A percentile compares a stretch with the other conserved stretches of the same genome.
phyloP scores from a whole-genome alignment of 2,113 vertebrate genomes.

The Stigmatopora argus region DNA sequence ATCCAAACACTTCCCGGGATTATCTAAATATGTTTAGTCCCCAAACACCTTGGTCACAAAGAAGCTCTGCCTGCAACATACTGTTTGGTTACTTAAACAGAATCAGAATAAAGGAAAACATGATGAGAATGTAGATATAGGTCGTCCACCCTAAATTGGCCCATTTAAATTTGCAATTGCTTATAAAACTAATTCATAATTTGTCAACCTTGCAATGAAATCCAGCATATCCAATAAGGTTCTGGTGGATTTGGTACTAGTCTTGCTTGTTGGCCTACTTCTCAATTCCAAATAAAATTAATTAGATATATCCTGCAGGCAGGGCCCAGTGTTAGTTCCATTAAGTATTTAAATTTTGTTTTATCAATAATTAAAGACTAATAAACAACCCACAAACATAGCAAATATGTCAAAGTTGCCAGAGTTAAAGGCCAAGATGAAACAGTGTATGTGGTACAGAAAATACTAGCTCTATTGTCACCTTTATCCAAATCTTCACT shows the following conservation, averaged over 20 bases:
- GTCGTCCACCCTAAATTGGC: constrained; percentile 5
- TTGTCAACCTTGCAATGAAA: too few species aligned
- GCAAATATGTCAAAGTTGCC: too few species aligned
- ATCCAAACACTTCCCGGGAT: constrained; percentile 41
- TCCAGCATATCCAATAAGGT: too few species aligned
- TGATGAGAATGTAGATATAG: constrained; percentile 30
- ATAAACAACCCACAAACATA: too few species aligned
- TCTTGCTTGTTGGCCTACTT: constrained; percentile 2
- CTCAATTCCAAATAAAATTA: constrained; percentile 15
- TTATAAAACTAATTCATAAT: too few species aligned
- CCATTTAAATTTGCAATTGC: too few species aligned
- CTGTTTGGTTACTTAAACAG: constrained; percentile 29
- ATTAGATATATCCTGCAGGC: neutral
- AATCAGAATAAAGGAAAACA: constrained; percentile 32
- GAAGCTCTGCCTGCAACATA: constrained; percentile 11
- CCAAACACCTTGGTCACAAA: constrained; percentile 37
- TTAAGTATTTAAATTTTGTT: too few species aligned
- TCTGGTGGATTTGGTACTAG: too few species aligned
- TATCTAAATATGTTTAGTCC: constrained; percentile 29
- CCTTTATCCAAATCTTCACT: neutral
- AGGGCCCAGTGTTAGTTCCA: too few species aligned
- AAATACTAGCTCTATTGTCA: neutral
- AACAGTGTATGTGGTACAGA: too few species aligned
- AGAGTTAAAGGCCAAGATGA: too few species aligned
- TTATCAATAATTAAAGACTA: too few species aligned